Base-by-base conservation (phyloP, 30 jellyfish, hydroid and myxozoan species). In the Hydractinia symbiolongicarpus region DNA sequence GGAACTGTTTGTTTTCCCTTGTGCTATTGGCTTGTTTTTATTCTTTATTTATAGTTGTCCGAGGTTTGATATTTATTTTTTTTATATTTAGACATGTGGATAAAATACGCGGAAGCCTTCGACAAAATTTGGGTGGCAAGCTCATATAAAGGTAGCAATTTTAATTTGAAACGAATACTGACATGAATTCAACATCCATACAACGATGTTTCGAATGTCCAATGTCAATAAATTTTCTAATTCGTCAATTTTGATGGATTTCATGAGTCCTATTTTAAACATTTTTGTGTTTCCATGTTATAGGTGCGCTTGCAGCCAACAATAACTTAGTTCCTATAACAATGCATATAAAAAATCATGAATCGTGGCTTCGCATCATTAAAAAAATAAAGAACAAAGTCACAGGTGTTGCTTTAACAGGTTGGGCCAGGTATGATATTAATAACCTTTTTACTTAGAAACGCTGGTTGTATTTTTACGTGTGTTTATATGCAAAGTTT, bases 371-470 rank as follows among this genome's bases (percentile, higher is more conserved):
- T 13, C 68, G 71, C 16, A 54, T 71, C 17, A 15, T 66, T 7
- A 49, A 64, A 21, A 17, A 66, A 11, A 17, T 85, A 49, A 61
- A 73, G n/a, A 78, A 64, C 9, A 85, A 56, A 30, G 52, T 69
- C 8, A 53, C 67, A 53, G 94, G 94, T 9, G 67, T 85, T 11
- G 94, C 89, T 9, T 5, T 85, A 55, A 78, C 94, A 6, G 94
- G 94, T 14, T 85, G 94, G 94, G 89, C 94, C 16, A 78, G 94
- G 86, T 85, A 44, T 7, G 76, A 30, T 50, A 11, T 30, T 68
- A 68, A 30, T 30, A 30, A 30, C 44, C 44, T 30, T 30, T 30
- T 30, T 30, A 2, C 44, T 6, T 64, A 6, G 9, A 6, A 64
- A 7, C 19, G 52, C 74, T 7, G 19, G 52, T n/a, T 64, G 74